Evolutionary conservation across 2,113 vertebrate genomes (phyloP).

Genomic region (Crocuta crocuta): DNA sequence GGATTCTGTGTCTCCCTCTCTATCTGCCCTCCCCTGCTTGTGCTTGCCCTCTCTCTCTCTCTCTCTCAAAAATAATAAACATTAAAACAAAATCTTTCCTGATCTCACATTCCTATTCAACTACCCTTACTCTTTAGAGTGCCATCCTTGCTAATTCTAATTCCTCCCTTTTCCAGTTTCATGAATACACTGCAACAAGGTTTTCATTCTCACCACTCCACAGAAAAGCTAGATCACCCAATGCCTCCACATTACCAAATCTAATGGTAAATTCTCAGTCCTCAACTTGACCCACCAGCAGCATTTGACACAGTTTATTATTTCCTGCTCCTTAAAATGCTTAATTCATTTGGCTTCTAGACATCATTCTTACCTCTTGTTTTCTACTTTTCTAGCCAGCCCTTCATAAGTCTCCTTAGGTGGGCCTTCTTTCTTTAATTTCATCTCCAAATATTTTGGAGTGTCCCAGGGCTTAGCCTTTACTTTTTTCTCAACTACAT

Average conservation of each 20-base stretch:
- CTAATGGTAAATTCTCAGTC: not conserved
- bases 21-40: too few relatives aligned
- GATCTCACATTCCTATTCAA: not conserved
- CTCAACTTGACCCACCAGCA: not conserved
- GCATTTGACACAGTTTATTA: not conserved
- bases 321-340: slow-evolving; percentile 31
- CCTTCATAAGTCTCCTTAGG: not conserved
- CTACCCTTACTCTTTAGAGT: not conserved
- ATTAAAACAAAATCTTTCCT: slow-evolving; percentile 27
- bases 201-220: not conserved
- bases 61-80: not conserved
- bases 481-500: not conserved
- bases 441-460: not conserved
- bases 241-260: not conserved
- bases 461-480: not conserved
- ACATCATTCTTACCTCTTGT: not conserved
- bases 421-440: not conserved
- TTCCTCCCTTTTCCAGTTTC: slow-evolving; percentile 10
- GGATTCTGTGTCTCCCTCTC: too few relatives aligned
- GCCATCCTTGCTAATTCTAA: not conserved
- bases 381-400: slow-evolving; percentile 4
- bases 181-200: not conserved
- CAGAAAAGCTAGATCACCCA: not conserved
- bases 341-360: not conserved
- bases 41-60: too few relatives aligned